Evolutionary conservation across 1,140 invertebrate genomes (phyloP).

Genomic region (Eubasilissa regina): DNA sequence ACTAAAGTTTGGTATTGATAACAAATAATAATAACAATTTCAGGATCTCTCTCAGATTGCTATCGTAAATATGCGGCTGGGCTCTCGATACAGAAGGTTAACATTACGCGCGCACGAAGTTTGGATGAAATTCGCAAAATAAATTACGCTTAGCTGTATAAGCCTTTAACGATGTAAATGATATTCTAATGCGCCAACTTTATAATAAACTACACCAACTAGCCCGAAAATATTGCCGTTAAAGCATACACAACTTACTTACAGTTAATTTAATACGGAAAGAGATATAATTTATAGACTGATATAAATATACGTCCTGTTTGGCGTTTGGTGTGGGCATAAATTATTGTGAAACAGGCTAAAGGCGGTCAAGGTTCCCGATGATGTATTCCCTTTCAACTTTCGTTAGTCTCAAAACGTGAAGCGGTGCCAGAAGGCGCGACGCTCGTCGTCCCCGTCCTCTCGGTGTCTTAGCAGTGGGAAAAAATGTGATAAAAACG

Average conservation of each 20-base stretch:
- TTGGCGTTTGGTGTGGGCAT: no score
- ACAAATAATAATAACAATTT: conserved; percentile 13
- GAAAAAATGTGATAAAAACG: no score
- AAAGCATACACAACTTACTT: no score
- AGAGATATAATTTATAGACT: no score
- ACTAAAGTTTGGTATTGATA: conserved; percentile 1
- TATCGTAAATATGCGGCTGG: background rate
- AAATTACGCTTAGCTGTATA: background rate
- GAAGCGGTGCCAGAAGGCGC: background rate
- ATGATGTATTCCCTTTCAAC: conserved; percentile 20
- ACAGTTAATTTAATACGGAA: no score
- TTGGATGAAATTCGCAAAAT: no score
- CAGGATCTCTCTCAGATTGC: background rate
- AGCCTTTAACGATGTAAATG: background rate
- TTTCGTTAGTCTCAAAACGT: background rate
- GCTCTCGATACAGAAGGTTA: conserved; percentile 7
- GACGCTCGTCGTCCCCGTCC: no score
- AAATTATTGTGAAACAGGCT: background rate
- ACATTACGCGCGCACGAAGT: no score
- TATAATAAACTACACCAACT: no score
- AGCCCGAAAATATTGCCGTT: no score
- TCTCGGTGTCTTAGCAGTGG: no score
- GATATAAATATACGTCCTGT: no score
- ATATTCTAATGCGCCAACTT: background rate
- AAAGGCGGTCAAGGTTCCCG: background rate